Conservation (phyloP, 2,888 invertebrate genomes). For the Eupelmus urozonus region DNA sequence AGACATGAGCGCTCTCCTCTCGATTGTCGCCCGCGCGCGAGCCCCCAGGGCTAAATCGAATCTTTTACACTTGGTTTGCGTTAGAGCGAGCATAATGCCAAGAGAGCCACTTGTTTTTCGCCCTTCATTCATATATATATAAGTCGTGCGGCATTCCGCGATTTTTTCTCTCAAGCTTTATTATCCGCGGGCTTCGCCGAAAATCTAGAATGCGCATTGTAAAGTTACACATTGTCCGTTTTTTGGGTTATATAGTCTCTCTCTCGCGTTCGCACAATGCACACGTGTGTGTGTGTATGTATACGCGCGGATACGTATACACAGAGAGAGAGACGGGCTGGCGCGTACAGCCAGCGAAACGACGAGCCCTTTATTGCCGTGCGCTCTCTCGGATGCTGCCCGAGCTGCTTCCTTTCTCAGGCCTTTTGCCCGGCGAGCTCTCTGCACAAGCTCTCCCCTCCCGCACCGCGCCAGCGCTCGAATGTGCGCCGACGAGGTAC, state of each 20-base stretch:
- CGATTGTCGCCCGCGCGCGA: conserved; percentile 15
- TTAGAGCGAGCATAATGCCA: not conserved
- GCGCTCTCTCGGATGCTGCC: conserved; percentile 63
- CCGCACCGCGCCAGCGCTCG: not conserved
- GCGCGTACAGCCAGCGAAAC: conserved; percentile 63
- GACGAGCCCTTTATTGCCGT: conserved; percentile 72
- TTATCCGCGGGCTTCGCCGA: too few species aligned
- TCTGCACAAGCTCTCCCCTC: conserved; percentile 39
- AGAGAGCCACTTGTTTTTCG: not conserved
- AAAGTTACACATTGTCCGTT: not conserved
- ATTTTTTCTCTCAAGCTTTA: conserved; percentile 3
- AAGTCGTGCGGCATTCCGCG: conserved; percentile 11
- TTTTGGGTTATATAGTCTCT: conserved; percentile 27
- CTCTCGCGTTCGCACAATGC: conserved; percentile 23
- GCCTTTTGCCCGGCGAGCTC: conserved; percentile 59
- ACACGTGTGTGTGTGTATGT: not conserved
- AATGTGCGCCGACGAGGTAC: conserved; percentile 28
- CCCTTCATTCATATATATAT: not conserved
- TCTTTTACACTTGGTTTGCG: conserved; percentile 46
- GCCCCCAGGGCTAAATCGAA: conserved; percentile 45
- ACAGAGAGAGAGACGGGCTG: too few species aligned
- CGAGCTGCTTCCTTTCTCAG: conserved; percentile 76
- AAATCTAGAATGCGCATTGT: conserved; percentile 34
- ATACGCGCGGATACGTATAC: not conserved
- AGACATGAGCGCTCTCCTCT: not conserved